A percentile compares a stretch with the other conserved stretches of the same genome.
Evolutionary conservation across 2,113 vertebrate species (phyloP).

Genomic region (Mola mola): DNA sequence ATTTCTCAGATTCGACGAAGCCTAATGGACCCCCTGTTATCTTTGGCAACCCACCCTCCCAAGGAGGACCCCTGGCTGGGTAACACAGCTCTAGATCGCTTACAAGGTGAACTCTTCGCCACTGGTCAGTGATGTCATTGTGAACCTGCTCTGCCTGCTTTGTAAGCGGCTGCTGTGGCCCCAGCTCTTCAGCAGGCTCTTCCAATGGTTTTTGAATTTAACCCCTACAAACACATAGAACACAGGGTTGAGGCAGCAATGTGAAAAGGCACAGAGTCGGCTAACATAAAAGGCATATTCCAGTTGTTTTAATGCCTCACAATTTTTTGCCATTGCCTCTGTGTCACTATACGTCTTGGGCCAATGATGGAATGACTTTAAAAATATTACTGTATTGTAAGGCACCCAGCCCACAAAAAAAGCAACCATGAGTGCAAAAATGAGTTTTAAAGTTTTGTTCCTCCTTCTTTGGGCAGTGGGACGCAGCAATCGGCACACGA

Average conservation of each 20-base stretch:
- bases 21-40: too few relatives aligned
- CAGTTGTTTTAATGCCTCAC: constrained; percentile 31
- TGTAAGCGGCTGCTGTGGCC: constrained; percentile 11
- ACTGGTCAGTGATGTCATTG: constrained; percentile 65
- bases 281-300: constrained; percentile 78
- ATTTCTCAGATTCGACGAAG: too few relatives aligned
- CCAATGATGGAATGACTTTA: constrained; percentile 64
- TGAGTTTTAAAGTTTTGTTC: constrained; percentile 88
- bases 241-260: constrained; percentile 94
- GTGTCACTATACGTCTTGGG: accelerated
- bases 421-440: constrained; percentile 86
- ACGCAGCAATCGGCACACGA: constrained; percentile 83
- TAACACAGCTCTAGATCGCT: neutral
- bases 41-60: too few relatives aligned
- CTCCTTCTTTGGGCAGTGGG: constrained; percentile 81
- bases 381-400: constrained; percentile 87
- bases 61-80: too few relatives aligned
- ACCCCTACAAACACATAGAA: constrained; percentile 92
- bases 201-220: constrained; percentile 91
- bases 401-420: constrained; percentile 95
- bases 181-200: constrained; percentile 67
- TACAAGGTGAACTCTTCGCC: constrained; percentile 73
- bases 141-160: constrained; percentile 24
- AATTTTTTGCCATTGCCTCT: accelerated
- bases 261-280: constrained; percentile 87